phyloP scores from a whole-genome alignment of 92 coral and sea anemone species.

The Ricordea florida region DNA sequence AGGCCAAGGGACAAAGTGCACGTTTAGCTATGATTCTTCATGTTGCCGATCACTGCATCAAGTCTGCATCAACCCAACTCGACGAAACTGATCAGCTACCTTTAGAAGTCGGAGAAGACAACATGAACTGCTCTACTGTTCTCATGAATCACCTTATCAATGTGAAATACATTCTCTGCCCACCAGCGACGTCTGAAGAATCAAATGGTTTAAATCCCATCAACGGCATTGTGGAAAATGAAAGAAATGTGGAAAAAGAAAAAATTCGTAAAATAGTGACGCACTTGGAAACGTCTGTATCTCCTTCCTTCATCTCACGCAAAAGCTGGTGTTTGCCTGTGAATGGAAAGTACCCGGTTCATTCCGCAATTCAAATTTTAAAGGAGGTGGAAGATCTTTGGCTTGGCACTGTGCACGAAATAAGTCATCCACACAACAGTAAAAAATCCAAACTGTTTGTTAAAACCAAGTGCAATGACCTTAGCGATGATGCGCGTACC shows the following conservation, averaged over 20 bases:
- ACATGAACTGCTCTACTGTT: not conserved
- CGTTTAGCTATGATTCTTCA: no score
- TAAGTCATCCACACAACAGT: not conserved
- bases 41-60: no score
- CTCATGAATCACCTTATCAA: no score
- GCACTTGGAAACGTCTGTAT: not conserved
- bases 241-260: not conserved
- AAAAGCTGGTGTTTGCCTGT: slow-evolving; percentile 20
- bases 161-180: not conserved
- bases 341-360: slow-evolving; percentile 12
- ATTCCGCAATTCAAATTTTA: slow-evolving; percentile 2
- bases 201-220: not conserved
- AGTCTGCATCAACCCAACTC: no score
- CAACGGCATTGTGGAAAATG: not conserved
- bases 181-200: not conserved
- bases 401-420: not conserved
- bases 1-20: no score
- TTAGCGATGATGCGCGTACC: no score
- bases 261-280: not conserved
- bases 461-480: no score
- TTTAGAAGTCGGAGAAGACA: not conserved
- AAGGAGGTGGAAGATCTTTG: slow-evolving; percentile 9
- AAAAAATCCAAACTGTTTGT: not conserved
- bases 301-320: slow-evolving; percentile 10
- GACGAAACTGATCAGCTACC: not conserved